phyloP scores from a whole-genome alignment of 1,140 invertebrate genomes.

The Centruroides vittatus region DNA sequence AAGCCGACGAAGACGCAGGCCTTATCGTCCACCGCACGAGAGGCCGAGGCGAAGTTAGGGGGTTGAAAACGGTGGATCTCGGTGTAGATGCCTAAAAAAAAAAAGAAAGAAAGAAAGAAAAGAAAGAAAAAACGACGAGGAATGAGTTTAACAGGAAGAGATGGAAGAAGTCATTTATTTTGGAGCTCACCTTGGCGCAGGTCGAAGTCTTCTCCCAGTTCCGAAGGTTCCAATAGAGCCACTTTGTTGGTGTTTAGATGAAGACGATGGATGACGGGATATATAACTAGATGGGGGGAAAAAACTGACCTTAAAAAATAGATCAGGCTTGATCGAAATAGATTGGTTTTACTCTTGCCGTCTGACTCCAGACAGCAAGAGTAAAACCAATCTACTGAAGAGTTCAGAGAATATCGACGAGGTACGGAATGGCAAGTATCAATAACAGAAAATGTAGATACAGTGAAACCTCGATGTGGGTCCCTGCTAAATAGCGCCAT shows the following conservation, averaged over 20 bases:
- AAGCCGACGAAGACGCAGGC: slow-evolving; percentile 31
- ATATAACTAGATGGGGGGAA: slow-evolving; percentile 22
- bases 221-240: slow-evolving; percentile 16
- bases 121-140: too few species aligned
- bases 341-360: too few species aligned
- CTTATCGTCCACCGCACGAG: slow-evolving; percentile 2
- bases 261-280: slow-evolving; percentile 23
- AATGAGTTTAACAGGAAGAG: neutral
- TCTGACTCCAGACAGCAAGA: too few species aligned
- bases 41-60: neutral
- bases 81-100: slow-evolving; percentile 24
- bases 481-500: too few species aligned
- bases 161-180: neutral
- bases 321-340: too few species aligned
- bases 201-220: slow-evolving; percentile 21
- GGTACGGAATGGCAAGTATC: too few species aligned
- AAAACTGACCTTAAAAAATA: neutral
- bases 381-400: too few species aligned
- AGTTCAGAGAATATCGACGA: too few species aligned
- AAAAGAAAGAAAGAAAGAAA: neutral
- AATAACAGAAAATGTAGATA: too few species aligned
- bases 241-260: slow-evolving; percentile 16
- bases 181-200: slow-evolving; percentile 21
- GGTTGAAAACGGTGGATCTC: slow-evolving; percentile 14
- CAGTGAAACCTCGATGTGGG: too few species aligned